Evolutionary conservation across 2,797 vertebrate genomes (phyloP).

Genomic region (Capromys pilorides): DNA sequence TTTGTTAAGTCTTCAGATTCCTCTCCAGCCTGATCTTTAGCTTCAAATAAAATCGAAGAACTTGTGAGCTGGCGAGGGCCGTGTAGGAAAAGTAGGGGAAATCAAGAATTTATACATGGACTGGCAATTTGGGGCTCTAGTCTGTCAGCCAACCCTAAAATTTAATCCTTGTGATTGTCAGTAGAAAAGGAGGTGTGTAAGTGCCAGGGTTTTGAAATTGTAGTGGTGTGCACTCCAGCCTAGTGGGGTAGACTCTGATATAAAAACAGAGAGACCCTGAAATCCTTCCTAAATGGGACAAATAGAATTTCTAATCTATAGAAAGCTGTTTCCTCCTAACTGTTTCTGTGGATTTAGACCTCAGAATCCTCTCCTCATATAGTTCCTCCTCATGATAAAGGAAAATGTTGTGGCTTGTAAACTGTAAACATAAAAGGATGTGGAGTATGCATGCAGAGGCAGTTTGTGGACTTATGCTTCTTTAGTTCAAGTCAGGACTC

Average conservation of each 20-base stretch:
- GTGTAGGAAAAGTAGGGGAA: constrained; percentile 65
- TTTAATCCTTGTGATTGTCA: constrained; percentile 80
- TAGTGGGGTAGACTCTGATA: constrained; percentile 46
- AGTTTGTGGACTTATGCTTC: constrained; percentile 9
- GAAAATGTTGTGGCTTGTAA: constrained; percentile 48
- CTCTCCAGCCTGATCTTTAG: background rate
- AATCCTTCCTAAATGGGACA: constrained; percentile 37
- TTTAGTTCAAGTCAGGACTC: background rate
- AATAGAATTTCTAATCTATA: constrained; percentile 56
- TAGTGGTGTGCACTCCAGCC: constrained; percentile 71
- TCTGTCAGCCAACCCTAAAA: constrained; percentile 80
- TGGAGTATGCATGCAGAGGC: background rate
- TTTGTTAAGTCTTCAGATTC: background rate
- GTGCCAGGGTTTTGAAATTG: constrained; percentile 79
- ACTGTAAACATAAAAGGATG: constrained; percentile 36
- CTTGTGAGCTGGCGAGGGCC: background rate
- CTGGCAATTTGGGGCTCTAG: constrained; percentile 78
- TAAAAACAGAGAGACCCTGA: constrained; percentile 45
- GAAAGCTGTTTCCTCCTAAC: constrained; percentile 38
- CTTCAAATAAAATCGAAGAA: background rate
- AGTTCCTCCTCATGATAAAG: constrained; percentile 59
- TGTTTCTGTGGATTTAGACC: constrained; percentile 66
- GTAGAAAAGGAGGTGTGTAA: constrained; percentile 76
- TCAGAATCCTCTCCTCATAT: constrained; percentile 47
- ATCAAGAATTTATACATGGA: constrained; percentile 73